These are phyloP conservation scores for Engraulis encrasicolus DNA, from an alignment of 2,113 vertebrate genomes.

Conservation along the genomic window DNA sequence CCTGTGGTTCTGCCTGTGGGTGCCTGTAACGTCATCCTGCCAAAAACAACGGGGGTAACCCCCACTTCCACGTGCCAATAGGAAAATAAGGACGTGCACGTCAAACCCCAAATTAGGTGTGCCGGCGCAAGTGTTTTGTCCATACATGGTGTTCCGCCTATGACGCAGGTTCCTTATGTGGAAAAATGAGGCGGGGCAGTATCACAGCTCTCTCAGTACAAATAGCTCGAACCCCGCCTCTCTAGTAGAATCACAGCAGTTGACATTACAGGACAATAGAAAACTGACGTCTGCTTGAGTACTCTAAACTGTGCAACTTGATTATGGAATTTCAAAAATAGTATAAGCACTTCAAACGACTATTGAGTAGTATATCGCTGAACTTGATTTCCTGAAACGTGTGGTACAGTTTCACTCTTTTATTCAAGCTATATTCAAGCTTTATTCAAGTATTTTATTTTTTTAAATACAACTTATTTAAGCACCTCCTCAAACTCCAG, in stretches of 20 bases:
- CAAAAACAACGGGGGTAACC: conserved; percentile 65
- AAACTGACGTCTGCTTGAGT: conserved; percentile 32
- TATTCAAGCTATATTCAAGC: too few species aligned
- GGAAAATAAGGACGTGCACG: conserved; percentile 53
- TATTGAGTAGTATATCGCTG: neutral
- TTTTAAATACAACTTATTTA: neutral
- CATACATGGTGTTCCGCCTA: conserved; percentile 67
- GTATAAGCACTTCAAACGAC: neutral
- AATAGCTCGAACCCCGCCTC: conserved; percentile 51
- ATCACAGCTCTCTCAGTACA: conserved; percentile 21
- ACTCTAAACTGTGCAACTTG: neutral
- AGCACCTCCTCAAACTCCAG: neutral
- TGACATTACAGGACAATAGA: conserved; percentile 47
- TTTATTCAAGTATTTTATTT: neutral
- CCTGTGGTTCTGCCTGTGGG: conserved; percentile 30
- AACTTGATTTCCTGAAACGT: neutral
- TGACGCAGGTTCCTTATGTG: conserved; percentile 56
- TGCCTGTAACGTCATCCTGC: conserved; percentile 55
- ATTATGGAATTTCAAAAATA: conserved; percentile 8
- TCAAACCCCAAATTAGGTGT: conserved; percentile 69
- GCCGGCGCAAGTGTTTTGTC: conserved; percentile 39
- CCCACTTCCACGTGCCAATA: conserved; percentile 59
- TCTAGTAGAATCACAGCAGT: conserved; percentile 60
- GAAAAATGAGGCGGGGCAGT: conserved; percentile 62
- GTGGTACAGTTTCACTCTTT: neutral